Conservation (phyloP, 2,888 invertebrate species). For the Tridacna gigas region DNA sequence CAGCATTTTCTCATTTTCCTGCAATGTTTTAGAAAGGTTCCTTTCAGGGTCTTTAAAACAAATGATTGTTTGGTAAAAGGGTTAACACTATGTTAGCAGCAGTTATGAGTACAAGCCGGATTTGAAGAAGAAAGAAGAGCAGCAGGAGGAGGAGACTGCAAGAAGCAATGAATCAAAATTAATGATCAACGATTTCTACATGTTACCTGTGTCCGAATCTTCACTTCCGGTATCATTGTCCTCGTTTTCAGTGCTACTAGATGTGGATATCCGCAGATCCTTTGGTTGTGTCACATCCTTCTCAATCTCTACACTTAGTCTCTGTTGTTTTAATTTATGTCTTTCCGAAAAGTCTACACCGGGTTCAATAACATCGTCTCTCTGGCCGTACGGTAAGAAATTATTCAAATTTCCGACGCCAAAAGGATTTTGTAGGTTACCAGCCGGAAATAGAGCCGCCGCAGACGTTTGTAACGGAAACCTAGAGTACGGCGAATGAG, state of each 20-base stretch:
- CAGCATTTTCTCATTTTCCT: too few relatives aligned
- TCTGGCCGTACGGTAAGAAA: conserved; percentile 1
- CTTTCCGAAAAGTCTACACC: conserved; percentile 1
- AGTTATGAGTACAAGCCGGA: too few relatives aligned
- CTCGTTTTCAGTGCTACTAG: conserved; percentile 34
- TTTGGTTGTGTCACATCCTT: conserved; percentile 33
- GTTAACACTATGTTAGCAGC: too few relatives aligned
- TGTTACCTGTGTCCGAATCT: conserved; percentile 38
- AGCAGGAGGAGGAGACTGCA: too few relatives aligned
- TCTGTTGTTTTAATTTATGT: conserved; percentile 7
- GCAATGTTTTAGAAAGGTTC: too few relatives aligned
- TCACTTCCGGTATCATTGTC: conserved; percentile 47
- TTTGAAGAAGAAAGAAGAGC: too few relatives aligned
- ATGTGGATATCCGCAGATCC: conserved; percentile 46
- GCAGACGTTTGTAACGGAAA: conserved; percentile 37
- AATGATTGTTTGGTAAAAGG: too few relatives aligned
- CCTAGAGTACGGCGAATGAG: conserved; percentile 45
- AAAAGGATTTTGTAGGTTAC: background rate
- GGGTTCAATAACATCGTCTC: conserved; percentile 1
- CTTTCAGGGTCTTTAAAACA: too few relatives aligned
- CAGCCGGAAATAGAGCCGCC: conserved; percentile 19
- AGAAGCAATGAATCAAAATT: too few relatives aligned
- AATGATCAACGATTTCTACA: background rate
- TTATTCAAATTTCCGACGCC: conserved; percentile 3
- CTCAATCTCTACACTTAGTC: conserved; percentile 6